Evolutionary conservation across 2,797 vertebrate species (phyloP).

Genomic region (Sebastes itinus): DNA sequence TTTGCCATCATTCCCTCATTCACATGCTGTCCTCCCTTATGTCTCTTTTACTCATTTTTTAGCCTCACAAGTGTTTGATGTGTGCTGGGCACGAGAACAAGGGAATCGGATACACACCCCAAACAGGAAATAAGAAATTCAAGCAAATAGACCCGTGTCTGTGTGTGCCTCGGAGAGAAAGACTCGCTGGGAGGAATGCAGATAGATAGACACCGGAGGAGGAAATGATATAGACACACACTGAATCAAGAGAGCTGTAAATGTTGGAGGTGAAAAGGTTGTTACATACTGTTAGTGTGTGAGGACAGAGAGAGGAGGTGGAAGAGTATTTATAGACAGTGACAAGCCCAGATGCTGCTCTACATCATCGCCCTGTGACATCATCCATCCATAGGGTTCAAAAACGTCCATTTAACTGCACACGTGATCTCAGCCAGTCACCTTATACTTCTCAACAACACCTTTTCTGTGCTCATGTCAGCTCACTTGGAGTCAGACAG

Average conservation of each 20-base stretch:
- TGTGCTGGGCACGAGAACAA: constrained; percentile 81
- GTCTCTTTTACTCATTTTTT: constrained; percentile 35
- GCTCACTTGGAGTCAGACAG: constrained; percentile 11
- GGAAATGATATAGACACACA: constrained; percentile 60
- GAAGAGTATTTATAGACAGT: constrained; percentile 53
- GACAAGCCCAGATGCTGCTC: constrained; percentile 42
- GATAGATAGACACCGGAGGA: constrained; percentile 21
- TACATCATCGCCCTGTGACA: constrained; percentile 25
- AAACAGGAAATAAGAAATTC: constrained; percentile 86
- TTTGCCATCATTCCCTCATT: constrained; percentile 18
- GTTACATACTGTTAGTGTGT: background rate
- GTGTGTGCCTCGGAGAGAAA: constrained; percentile 44
- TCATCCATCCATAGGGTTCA: background rate
- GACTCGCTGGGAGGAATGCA: constrained; percentile 40
- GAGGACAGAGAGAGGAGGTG: constrained; percentile 13
- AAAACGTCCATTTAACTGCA: background rate
- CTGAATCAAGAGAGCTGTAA: constrained; percentile 35
- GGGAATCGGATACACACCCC: constrained; percentile 79
- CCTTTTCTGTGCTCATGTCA: background rate
- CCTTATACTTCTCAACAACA: constrained; percentile 12
- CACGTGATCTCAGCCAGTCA: background rate
- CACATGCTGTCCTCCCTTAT: constrained; percentile 19
- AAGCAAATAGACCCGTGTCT: constrained; percentile 64
- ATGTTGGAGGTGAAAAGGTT: constrained; percentile 41
- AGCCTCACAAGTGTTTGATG: constrained; percentile 72